phyloP scores from a whole-genome alignment of 2,113 vertebrate genomes.

The Eulacestoma nigropectus region DNA sequence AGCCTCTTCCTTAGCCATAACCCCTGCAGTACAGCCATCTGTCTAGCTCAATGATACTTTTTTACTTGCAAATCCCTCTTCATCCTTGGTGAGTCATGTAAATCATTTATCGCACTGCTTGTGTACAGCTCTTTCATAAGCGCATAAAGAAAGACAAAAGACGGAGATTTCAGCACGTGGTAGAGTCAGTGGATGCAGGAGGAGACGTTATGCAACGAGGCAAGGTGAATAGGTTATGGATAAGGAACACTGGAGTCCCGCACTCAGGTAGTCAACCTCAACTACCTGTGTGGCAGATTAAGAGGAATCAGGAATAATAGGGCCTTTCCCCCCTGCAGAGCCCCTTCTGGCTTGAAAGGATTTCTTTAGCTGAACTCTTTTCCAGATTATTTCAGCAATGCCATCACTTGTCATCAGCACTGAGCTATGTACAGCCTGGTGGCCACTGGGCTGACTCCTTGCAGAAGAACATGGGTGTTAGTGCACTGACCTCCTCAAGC shows the following conservation, averaged over 20 bases:
- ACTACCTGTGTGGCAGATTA: background rate
- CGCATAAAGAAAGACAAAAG: background rate
- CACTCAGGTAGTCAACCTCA: background rate
- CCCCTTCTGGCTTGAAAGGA: background rate
- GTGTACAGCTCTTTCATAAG: background rate
- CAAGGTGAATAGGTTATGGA: background rate
- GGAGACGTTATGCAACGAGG: background rate
- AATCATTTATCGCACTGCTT: background rate
- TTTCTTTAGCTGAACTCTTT: background rate
- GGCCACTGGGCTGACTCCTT: background rate
- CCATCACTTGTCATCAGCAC: background rate
- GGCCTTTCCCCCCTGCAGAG: background rate
- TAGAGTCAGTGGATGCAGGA: background rate
- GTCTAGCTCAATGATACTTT: background rate
- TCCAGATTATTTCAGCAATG: background rate
- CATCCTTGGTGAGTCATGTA: conserved; percentile 34
- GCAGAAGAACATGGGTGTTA: background rate
- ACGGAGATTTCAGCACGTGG: background rate
- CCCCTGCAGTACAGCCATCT: conserved; percentile 48
- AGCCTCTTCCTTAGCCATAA: conserved; percentile 1
- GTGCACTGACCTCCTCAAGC: background rate
- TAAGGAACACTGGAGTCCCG: background rate
- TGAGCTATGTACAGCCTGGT: accelerated
- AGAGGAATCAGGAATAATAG: background rate
- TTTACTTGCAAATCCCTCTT: conserved; percentile 17